A percentile compares a stretch with the other conserved stretches of the same genome.
These are phyloP conservation scores for Pollenia labialis DNA, from an alignment of 2,888 invertebrate species.

Conservation along the genomic window DNA sequence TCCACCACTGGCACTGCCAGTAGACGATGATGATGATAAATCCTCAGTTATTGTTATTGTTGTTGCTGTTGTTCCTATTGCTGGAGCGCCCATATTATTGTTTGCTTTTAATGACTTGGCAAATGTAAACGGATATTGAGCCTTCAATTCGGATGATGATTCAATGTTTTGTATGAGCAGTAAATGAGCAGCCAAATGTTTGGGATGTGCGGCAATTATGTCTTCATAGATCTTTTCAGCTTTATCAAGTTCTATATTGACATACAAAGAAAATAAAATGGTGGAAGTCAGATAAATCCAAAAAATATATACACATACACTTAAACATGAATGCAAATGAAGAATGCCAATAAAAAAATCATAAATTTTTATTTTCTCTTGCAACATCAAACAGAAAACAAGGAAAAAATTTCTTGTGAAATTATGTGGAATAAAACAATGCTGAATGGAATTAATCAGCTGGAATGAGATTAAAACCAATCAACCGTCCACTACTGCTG, in stretches of 20 bases:
- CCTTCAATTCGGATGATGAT: constrained; percentile 81
- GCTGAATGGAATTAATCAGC: constrained; percentile 52
- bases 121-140: constrained; percentile 84
- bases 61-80: constrained; percentile 57
- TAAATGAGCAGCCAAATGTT: constrained; percentile 90
- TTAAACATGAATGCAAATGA: constrained; percentile 10
- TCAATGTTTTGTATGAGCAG: constrained; percentile 92
- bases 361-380: constrained; percentile 30
- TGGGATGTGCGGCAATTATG: constrained; percentile 88
- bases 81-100: constrained; percentile 74
- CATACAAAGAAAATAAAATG: constrained; percentile 18
- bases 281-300: background rate
- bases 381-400: constrained; percentile 6
- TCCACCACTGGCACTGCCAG: constrained; percentile 25
- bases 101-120: constrained; percentile 84
- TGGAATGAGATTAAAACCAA: constrained; percentile 66
- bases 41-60: constrained; percentile 44
- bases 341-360: constrained; percentile 12
- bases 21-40: constrained; percentile 46
- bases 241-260: constrained; percentile 86
- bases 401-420: constrained; percentile 42
- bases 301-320: constrained; percentile 32
- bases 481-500: constrained; percentile 30
- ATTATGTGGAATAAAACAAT: constrained; percentile 67
- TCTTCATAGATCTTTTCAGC: constrained; percentile 91